Base-by-base conservation (phyloP, 2,113 vertebrate genomes). In the Synchiropus splendidus region DNA sequence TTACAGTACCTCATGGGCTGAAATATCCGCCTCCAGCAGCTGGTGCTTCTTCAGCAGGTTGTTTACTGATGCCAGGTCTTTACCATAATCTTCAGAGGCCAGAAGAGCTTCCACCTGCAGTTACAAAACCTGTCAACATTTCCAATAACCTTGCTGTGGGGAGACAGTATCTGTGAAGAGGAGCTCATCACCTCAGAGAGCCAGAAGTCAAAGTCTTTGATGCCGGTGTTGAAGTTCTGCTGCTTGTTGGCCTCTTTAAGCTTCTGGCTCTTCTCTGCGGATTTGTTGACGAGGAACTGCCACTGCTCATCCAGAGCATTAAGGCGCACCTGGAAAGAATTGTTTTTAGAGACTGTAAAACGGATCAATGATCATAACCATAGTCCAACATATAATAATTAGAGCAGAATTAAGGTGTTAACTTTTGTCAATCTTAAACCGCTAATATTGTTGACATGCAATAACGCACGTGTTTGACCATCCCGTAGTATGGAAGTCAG, bases 161-260 rank as follows among this genome's bases (percentile, higher is more conserved):
- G 8, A 35, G 32, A 6, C 36, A 14, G 9, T 18, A 21, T 12
- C 8, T 11, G 30, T 47, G 1, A 9, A 1, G 1, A 0, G 1
- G 9, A 13, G 5, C 12, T 6, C 2, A 3, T 70, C 76, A 99
- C 95, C 91, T 98, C 95, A 3, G 94, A 94, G 10, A 99, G 88
- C 95, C 95, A 99, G 78, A 99, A 99, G 74, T 99, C 94, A n/a
- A 99, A 99, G 85, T 99, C 95, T 51, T 99, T 99, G 82, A 99
- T 99, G 15, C 95, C 95, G 0, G 94, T 99, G 80, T 99, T 99
- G 58, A 99, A 99, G 66, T 99, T 99, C 83, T 98, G 94, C 66
- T 98, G 94, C 50, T 92, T 97, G 80, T 99, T 99, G 46, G 95
- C 95, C 48, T 97, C 95, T 18, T 98, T 99, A 27, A 99, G 85